These are phyloP conservation scores for Drosophila burlai DNA, from an alignment of 1,140 invertebrate species.

Conservation along the genomic window DNA sequence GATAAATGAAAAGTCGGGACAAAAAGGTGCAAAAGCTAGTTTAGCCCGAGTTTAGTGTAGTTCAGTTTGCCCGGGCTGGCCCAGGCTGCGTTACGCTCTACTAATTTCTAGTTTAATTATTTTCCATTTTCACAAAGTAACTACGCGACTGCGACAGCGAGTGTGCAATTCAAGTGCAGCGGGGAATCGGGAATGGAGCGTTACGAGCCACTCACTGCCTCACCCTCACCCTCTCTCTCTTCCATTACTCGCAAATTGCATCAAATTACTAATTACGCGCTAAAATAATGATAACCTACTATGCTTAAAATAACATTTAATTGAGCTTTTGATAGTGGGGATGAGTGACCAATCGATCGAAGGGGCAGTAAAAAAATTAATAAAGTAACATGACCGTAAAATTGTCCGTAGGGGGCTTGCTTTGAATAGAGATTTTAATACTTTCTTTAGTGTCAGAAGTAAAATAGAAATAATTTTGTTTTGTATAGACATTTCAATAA, in stretches of 20 bases:
- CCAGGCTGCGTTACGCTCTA: conserved; percentile 67
- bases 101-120: conserved; percentile 81
- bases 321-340: conserved; percentile 22
- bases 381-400: neutral
- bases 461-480: too few relatives aligned
- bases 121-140: conserved; percentile 80
- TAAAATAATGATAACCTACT: conserved; percentile 58
- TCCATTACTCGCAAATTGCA: conserved; percentile 44
- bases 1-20: conserved; percentile 44
- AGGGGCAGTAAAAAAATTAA: neutral
- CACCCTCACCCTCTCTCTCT: neutral
- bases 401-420: neutral
- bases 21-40: conserved; percentile 50
- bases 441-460: neutral
- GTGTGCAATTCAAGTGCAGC: conserved; percentile 69
- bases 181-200: conserved; percentile 64
- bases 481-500: too few relatives aligned
- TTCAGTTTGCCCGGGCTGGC: conserved; percentile 17
- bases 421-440: neutral
- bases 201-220: conserved; percentile 18
- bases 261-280: conserved; percentile 73
- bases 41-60: conserved; percentile 29
- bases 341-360: neutral
- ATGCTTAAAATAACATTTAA: conserved; percentile 57
- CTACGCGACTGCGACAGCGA: conserved; percentile 55